Evolutionary conservation across 1,140 invertebrate genomes (phyloP).

Genomic region (Microplitis demolitor): DNA sequence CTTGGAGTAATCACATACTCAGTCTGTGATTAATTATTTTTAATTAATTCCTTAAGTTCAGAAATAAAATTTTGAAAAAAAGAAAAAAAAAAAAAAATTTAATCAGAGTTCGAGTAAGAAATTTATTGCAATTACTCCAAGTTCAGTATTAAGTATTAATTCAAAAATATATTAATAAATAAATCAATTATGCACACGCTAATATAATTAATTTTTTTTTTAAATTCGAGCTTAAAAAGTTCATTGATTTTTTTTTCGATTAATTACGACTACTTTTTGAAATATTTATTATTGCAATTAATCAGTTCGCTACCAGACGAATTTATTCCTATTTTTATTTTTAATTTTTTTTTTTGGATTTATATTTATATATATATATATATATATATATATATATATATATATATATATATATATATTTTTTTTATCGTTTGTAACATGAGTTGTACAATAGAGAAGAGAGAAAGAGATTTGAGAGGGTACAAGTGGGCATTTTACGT

Average conservation of each 20-base stretch:
- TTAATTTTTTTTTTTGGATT: slow-evolving; percentile 30
- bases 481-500: too few species aligned
- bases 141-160: too few species aligned
- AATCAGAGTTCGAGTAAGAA: too few species aligned
- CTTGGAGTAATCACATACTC: too few species aligned
- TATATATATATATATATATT: slow-evolving; percentile 25
- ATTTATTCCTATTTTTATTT: slow-evolving; percentile 35
- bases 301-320: slow-evolving; percentile 36
- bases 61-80: too few species aligned
- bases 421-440: slow-evolving; percentile 36
- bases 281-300: slow-evolving; percentile 34
- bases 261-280: slow-evolving; percentile 24
- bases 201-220: slow-evolving; percentile 17
- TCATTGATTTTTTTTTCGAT: slow-evolving; percentile 24
- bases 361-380: slow-evolving; percentile 24
- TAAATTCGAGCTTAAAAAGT: slow-evolving; percentile 25
- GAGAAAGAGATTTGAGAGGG: slow-evolving; percentile 40
- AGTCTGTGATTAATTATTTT: too few species aligned
- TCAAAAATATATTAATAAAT: background rate
- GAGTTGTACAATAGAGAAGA: slow-evolving; percentile 39
- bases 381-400: slow-evolving; percentile 23
- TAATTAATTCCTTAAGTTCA: too few species aligned
- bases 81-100: too few species aligned
- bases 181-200: background rate
- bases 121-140: background rate